Evolutionary conservation across 2,888 invertebrate species (phyloP), one percentile per base, ranked within the genome.

Genomic region (Cryptocephalus primarius): DNA sequence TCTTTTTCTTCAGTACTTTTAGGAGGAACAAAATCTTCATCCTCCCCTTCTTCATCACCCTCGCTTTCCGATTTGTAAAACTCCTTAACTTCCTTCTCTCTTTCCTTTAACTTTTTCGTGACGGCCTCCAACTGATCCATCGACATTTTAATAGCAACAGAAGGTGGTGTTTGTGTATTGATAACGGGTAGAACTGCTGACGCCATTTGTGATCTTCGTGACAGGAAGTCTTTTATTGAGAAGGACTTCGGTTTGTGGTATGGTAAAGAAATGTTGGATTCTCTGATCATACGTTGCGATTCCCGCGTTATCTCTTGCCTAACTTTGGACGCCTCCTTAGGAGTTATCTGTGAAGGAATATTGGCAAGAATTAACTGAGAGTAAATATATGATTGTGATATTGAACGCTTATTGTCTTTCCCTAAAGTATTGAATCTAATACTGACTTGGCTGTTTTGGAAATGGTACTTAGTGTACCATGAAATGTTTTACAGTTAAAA

Each of bases 181-280:
- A 43, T 40, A 1, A 62, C 58, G 2, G 22, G 22, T 22, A 22
- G 22, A 13, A 63, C 44, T 69, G 72, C 41, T 66, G 72, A 49
- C 67, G 70, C 42, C 60, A 72, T 64, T 72, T 75, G 51, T 46
- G 73, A 70, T 42, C 72, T 68, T 51, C 75, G 69, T 39, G 72
- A 72, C 55, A 89, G 75, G 59, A 93, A 91, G 60, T 91, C 92
- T 63, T 85, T 79, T 1, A 93, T 70, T 1, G 83, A 80, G 45
- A 84, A 75, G 36, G 85, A 82, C 61, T 85, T 88, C 1, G 93
- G 90, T 61, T 80, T 79, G 64, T 93, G 92, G 66, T 93, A 93
- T 0, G 93, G 93, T 34, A 94, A 70, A 38, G 81, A 80, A 9
- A 91, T 75, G 48, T 79, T 72, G 12, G 81, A 80, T 65, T 91